Base-by-base conservation (phyloP, 2,888 invertebrate species). In the Gymnocheta viridis region DNA sequence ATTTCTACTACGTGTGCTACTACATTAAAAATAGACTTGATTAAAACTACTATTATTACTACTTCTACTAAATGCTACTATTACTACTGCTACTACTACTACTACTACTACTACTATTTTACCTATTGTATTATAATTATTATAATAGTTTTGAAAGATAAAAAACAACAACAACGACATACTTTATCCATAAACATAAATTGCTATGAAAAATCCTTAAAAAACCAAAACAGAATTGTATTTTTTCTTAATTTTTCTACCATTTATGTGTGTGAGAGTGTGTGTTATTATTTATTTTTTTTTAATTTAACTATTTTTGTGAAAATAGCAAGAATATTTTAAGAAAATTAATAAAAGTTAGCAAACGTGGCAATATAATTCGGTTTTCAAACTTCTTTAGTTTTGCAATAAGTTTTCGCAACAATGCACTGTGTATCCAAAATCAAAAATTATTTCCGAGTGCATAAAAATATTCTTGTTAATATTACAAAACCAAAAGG, bases 1-100 rank as follows among this genome's bases (percentile, higher is more conserved):
- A 87, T 86, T 82, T 85, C 64, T 72, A 79, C 85, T 87, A 86
- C 85, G 81, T 88, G 87, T 87, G 77, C 81, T 77, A 69, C 80
- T 69, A 78, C 79, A 76, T 74, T 69, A 38, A 77, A 80, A 62
- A 81, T 84, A 81, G 80, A 77, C 76, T 77, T 80, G 76, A 83
- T 72, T 66, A 62, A 62, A 51, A 62, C 72, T 73, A 78, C 78
- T 77, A 76, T 64, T 66, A 67, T 32, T 66, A 76, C 51, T 72
- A 67, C 70, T 74, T 62, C 72, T 80, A 62, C 77, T 67, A 60
- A 66, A 66, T 67, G 38, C 47, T 67, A 74, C 73, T 60, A 60
- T 58, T 66, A 35, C 62, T 72, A 79, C 79, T 62, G 54, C 70
- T 60, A 76, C 64, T 82, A 83, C 85, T 87, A 85, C 85, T 79